A percentile compares a stretch with the other conserved stretches of the same genome.
phyloP scores from a whole-genome alignment of 2,888 invertebrate genomes.

The Drosophila neonasuta region DNA sequence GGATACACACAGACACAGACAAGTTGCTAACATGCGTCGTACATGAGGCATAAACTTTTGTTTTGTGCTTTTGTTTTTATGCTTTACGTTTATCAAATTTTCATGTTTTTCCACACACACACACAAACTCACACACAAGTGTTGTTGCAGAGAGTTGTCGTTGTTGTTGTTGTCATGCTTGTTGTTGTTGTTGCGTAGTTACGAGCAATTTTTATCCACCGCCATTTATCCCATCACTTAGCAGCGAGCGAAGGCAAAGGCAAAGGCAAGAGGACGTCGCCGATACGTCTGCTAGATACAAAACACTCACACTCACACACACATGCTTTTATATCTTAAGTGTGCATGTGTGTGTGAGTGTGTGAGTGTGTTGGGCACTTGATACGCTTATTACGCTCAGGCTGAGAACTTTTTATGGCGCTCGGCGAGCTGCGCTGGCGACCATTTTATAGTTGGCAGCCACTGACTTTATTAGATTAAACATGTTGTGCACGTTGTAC shows the following conservation, averaged over 20 bases:
- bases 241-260: slow-evolving; percentile 37
- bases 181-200: slow-evolving; percentile 57
- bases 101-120: slow-evolving; percentile 59
- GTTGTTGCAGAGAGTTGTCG: slow-evolving; percentile 1
- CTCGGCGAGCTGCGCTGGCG: slow-evolving; percentile 43
- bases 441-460: slow-evolving; percentile 68
- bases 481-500: slow-evolving; percentile 71
- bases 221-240: slow-evolving; percentile 77
- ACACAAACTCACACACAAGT: slow-evolving; percentile 2
- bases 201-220: slow-evolving; percentile 73
- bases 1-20: slow-evolving; percentile 9
- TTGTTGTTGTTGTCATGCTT: background rate
- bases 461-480: slow-evolving; percentile 77
- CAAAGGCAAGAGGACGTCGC: slow-evolving; percentile 31
- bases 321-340: slow-evolving; percentile 15
- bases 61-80: slow-evolving; percentile 49
- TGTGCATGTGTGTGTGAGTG: slow-evolving; percentile 20
- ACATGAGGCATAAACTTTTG: slow-evolving; percentile 45
- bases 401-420: slow-evolving; percentile 61
- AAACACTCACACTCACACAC: slow-evolving; percentile 26
- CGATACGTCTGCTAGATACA: slow-evolving; percentile 59
- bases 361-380: slow-evolving; percentile 55
- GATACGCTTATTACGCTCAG: slow-evolving; percentile 73
- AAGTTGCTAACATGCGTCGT: slow-evolving; percentile 23
- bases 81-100: slow-evolving; percentile 73